phyloP scores from a whole-genome alignment of 2,797 vertebrate species.

The Periophthalmus magnuspinnatus region DNA sequence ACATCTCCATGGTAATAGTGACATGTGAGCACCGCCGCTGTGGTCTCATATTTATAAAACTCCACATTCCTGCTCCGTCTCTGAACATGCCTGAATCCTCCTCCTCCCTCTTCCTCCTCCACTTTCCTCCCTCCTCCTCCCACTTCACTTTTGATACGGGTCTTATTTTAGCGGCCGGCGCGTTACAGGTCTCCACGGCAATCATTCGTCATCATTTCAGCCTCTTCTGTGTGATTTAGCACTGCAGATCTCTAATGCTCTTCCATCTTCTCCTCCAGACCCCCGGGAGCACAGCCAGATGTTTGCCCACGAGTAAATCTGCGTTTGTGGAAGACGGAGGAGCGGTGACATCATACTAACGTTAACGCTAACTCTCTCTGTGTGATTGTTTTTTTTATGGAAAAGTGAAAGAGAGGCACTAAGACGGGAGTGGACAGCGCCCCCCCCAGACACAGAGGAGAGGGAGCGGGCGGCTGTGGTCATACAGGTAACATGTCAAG shows the following conservation, averaged over 20 bases:
- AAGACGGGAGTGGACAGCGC: constrained; percentile 51
- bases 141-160: constrained; percentile 14
- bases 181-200: constrained; percentile 57
- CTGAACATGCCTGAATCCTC: neutral
- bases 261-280: constrained; percentile 47
- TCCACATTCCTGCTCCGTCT: constrained; percentile 11
- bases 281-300: constrained; percentile 60
- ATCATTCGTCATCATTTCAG: constrained; percentile 65
- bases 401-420: constrained; percentile 70
- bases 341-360: constrained; percentile 57
- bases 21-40: constrained; percentile 9
- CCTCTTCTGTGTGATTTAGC: constrained; percentile 59
- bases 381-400: constrained; percentile 36
- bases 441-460: constrained; percentile 21
- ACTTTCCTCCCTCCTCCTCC: constrained; percentile 9
- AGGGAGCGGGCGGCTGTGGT: constrained; percentile 75
- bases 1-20: neutral
- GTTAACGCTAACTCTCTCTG: constrained; percentile 35
- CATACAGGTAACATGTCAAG: constrained; percentile 84
- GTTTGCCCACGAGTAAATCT: constrained; percentile 60
- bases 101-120: too few species aligned
- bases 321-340: constrained; percentile 43
- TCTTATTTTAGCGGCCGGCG: constrained; percentile 39
- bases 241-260: constrained; percentile 51
- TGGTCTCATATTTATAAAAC: constrained; percentile 13